A percentile compares a stretch with the other conserved stretches of the same genome.
These are phyloP conservation scores for Smithornis capensis DNA, from an alignment of 2,113 vertebrate genomes.

Conservation along the genomic window DNA sequence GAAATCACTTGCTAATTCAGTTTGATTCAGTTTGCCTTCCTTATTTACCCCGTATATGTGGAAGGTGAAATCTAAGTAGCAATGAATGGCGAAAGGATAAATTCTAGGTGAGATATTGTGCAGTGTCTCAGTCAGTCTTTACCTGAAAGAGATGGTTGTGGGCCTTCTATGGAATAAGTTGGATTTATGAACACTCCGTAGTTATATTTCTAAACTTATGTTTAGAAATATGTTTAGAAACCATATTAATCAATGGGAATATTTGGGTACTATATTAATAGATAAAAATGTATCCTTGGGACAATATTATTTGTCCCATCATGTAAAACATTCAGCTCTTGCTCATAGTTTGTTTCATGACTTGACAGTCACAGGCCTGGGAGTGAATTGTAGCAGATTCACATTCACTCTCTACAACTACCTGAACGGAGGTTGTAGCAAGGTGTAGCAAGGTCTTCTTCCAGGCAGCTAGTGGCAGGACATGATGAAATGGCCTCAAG, in stretches of 20 bases:
- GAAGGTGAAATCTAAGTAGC: background rate
- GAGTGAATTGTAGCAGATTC: background rate
- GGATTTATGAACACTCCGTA: background rate
- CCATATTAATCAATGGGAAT: background rate
- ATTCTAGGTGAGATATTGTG: background rate
- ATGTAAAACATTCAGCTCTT: background rate
- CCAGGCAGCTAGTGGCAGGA: background rate
- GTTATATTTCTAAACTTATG: background rate
- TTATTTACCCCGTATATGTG: background rate
- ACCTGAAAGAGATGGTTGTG: background rate
- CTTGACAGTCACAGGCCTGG: background rate
- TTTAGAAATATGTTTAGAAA: background rate
- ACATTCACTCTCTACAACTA: background rate
- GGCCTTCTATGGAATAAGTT: background rate
- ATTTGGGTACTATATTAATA: background rate
- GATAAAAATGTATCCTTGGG: background rate
- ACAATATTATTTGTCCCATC: background rate
- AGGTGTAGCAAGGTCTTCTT: too few relatives aligned
- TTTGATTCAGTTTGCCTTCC: background rate
- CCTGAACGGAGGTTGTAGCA: background rate
- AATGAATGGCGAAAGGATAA: background rate
- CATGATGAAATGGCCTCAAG: background rate
- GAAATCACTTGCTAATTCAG: background rate
- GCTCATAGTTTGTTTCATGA: background rate
- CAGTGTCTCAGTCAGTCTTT: background rate